Conservation (phyloP, 2,888 invertebrate genomes). For the Drosophila pegasa region DNA sequence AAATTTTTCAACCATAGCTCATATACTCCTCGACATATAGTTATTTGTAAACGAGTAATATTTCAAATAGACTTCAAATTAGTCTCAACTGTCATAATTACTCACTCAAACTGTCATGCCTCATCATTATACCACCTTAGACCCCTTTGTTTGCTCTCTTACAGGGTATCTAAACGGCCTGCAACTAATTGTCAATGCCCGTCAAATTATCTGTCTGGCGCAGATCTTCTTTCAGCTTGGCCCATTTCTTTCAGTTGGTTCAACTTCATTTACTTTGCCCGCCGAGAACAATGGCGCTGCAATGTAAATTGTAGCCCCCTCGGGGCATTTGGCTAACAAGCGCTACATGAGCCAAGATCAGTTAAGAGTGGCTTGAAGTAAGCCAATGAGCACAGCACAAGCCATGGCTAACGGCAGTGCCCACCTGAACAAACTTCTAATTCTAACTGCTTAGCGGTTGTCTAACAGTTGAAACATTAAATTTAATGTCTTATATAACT, state of each 20-base stretch:
- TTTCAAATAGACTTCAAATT: background rate
- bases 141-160: background rate
- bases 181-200: slow-evolving; percentile 41
- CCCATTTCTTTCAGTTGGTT: slow-evolving; percentile 52
- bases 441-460: slow-evolving; percentile 48
- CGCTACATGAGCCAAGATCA: slow-evolving; percentile 24
- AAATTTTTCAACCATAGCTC: background rate
- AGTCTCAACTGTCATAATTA: background rate
- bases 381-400: slow-evolving; percentile 30
- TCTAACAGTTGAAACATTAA: slow-evolving; percentile 51
- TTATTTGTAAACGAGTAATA: background rate
- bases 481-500: slow-evolving; percentile 36
- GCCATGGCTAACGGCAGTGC: slow-evolving; percentile 29
- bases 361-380: slow-evolving; percentile 25
- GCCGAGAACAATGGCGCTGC: slow-evolving; percentile 63
- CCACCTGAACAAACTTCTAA: slow-evolving; percentile 9
- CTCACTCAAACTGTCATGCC: background rate
- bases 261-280: slow-evolving; percentile 14
- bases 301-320: slow-evolving; percentile 46
- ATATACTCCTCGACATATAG: background rate
- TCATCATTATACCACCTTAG: background rate
- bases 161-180: slow-evolving; percentile 17
- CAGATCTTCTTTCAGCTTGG: slow-evolving; percentile 48
- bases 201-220: slow-evolving; percentile 15
- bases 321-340: slow-evolving; percentile 60